These are phyloP conservation scores for Nycticryphes semicollaris DNA, from an alignment of 2,113 vertebrate genomes.

Conservation along the genomic window DNA sequence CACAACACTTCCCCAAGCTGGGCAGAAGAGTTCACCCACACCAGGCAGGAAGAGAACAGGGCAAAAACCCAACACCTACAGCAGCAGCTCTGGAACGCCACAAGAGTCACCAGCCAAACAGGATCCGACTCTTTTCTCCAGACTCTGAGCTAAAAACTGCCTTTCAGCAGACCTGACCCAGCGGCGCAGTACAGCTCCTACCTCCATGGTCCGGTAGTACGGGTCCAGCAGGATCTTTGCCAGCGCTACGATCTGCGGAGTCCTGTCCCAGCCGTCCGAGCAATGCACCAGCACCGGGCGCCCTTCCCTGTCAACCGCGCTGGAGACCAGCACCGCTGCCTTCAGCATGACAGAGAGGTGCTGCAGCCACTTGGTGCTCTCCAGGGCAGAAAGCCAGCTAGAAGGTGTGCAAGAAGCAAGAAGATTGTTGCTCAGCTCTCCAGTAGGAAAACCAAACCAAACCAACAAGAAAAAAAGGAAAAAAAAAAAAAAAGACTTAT, in stretches of 20 bases:
- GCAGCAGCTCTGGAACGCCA: not conserved
- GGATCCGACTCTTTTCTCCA: fast-evolving
- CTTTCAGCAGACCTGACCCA: not conserved
- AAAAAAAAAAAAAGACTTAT: no score
- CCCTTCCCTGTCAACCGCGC: constrained; percentile 90
- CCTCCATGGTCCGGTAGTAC: constrained; percentile 97
- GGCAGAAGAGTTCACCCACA: not conserved
- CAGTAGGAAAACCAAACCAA: not conserved
- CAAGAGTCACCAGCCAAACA: not conserved
- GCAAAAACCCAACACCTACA: not conserved
- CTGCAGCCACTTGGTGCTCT: constrained; percentile 98
- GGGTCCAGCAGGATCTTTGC: constrained; percentile 95
- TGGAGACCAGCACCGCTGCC: constrained; percentile 91
- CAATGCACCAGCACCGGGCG: constrained; percentile 96
- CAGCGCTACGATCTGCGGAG: constrained; percentile 93
- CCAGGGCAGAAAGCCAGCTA: constrained; percentile 96
- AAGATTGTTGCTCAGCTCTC: not conserved
- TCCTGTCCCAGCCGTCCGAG: constrained; percentile 97
- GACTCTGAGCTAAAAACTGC: not conserved
- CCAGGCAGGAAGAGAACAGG: not conserved
- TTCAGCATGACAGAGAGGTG: constrained; percentile 98
- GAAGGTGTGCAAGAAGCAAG: not conserved
- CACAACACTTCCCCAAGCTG: not conserved
- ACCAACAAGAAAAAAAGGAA: not conserved
- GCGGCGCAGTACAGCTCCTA: not conserved